A percentile compares a stretch with the other conserved stretches of the same genome.
These are phyloP conservation scores for Zele albiditarsus DNA, from an alignment of 2,888 invertebrate genomes.

Conservation along the genomic window DNA sequence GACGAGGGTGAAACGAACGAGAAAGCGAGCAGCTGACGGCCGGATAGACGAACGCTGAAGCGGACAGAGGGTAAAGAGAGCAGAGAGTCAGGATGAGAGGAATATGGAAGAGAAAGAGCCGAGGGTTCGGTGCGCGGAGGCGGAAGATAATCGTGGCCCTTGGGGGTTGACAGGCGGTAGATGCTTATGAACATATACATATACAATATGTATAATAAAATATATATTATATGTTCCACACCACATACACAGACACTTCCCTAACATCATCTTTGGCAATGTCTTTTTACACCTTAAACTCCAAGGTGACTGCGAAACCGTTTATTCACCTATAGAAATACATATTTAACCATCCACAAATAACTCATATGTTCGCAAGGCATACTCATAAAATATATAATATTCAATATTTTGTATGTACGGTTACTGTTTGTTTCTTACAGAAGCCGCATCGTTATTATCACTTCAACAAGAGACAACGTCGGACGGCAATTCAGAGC, in stretches of 20 bases:
- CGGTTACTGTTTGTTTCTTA: constrained; percentile 49
- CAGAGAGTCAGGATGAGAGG: constrained; percentile 67
- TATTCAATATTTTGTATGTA: constrained; percentile 35
- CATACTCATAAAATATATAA: constrained; percentile 24
- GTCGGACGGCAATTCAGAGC: constrained; percentile 92
- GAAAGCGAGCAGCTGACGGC: constrained; percentile 51
- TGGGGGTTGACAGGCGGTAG: constrained; percentile 33
- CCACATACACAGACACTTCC: neutral
- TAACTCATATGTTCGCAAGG: neutral
- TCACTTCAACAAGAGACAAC: constrained; percentile 79
- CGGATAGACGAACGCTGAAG: constrained; percentile 53
- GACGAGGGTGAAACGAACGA: constrained; percentile 64
- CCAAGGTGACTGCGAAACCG: neutral
- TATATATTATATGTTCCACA: neutral
- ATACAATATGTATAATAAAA: constrained; percentile 30
- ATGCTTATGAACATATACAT: constrained; percentile 43
- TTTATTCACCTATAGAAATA: neutral
- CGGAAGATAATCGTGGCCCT: constrained; percentile 75
- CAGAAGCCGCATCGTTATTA: constrained; percentile 71
- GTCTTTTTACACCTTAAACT: neutral
- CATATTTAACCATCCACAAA: neutral
- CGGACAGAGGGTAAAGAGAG: constrained; percentile 59
- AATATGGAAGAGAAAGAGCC: constrained; percentile 51
- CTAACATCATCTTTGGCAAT: neutral
- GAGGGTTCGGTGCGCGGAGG: constrained; percentile 76